Evolutionary conservation across 53 echinoderm and acorn worm species (phyloP), one percentile per base, ranked within the genome.

Genomic region (Echinometra lucunter): DNA sequence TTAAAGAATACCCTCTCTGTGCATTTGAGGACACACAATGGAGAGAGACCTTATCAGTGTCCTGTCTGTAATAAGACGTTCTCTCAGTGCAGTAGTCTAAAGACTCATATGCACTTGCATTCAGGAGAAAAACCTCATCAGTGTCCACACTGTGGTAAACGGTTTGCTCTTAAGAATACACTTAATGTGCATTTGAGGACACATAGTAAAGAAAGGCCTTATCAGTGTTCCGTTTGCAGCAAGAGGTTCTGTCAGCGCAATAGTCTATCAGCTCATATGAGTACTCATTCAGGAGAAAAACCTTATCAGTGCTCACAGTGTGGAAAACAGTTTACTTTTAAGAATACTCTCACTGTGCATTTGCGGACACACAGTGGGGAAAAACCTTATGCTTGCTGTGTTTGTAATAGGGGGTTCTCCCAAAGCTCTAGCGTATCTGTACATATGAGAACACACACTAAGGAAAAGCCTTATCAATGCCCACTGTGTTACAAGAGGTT

Each of bases 171-270:
- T 19, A 40, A 42, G 38, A 40, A 38, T 38, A 19, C 38, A 5
- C 78, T 78, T 21, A 42, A 17, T 42, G 23, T 42, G 6, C 78
- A 78, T 78, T 11, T 40, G 18, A 78, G 42, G 42, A 78, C 78
- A 38, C 78, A 78, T 42, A 78, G 18, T 21, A 42, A 42, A 42
- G 78, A 78, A 78, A 78, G 42, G 78, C 78, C 78, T 42, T 78
- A 78, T 23, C 17, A 21, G 42, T 78, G 78, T 21, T 78, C 78
- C 9, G 78, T 78, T 5, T 78, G 78, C 42, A 23, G 21, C 42
- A 78, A 42, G 78, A 38, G 78, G 18, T 78, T 78, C 42, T 78
- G 40, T 78, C 78, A 78, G 7, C 1, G 42, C 19, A 16, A 19
- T 19, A 42, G 37, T 7, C 38, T 78, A 11, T 40, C 42, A 2